Evolutionary conservation across 2,113 vertebrate species (phyloP).

Genomic region (Scolopax mira): DNA sequence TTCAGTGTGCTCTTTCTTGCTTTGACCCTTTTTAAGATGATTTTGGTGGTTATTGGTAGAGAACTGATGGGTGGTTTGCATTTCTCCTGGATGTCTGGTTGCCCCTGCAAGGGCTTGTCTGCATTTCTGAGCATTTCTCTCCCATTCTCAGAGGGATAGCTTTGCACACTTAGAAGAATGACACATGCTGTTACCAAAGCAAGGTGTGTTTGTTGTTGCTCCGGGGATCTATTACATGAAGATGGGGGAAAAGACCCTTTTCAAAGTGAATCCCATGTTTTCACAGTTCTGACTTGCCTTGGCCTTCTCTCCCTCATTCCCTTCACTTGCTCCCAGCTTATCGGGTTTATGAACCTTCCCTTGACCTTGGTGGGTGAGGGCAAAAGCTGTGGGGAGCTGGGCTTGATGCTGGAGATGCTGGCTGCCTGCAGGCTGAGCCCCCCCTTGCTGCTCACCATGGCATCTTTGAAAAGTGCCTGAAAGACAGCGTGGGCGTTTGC

Average conservation of each 20-base stretch:
- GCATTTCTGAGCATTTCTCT: rapidly evolving
- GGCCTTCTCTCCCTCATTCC: background rate
- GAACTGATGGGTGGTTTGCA: rapidly evolving
- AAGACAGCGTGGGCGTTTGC: too few species aligned
- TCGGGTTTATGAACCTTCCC: background rate
- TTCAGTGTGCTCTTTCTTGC: rapidly evolving
- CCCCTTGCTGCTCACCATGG: background rate
- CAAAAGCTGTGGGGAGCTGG: rapidly evolving
- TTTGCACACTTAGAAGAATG: background rate
- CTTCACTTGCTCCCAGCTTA: background rate
- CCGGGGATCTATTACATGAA: background rate
- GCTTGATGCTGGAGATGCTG: background rate
- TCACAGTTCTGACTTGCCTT: background rate
- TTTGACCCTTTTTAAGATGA: background rate
- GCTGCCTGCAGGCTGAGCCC: background rate
- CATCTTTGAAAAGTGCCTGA: background rate
- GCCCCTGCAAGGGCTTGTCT: rapidly evolving
- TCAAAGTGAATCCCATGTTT: background rate
- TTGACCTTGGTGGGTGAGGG: background rate
- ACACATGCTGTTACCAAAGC: rapidly evolving
- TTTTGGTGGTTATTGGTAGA: background rate
- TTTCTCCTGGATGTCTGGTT: too few species aligned
- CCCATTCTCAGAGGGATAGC: background rate
- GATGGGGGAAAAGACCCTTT: background rate
- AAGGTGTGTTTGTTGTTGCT: background rate